These are phyloP conservation scores for Coelopa pilipes DNA, from an alignment of 2,888 invertebrate genomes.

Conservation along the genomic window DNA sequence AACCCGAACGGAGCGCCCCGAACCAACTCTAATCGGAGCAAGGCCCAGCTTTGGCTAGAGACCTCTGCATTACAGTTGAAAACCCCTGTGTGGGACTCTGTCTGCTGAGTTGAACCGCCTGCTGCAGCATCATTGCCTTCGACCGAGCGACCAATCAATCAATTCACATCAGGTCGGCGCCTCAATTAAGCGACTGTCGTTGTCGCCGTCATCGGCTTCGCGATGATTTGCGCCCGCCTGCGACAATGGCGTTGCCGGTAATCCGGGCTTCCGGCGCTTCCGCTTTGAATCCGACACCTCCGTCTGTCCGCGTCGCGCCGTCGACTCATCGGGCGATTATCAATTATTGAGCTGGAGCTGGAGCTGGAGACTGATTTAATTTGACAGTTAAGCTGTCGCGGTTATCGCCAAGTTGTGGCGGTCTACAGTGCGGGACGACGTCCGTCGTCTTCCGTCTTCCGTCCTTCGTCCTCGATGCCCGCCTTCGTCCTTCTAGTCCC, in stretches of 20 bases:
- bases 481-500: background rate
- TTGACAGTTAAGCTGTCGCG: slow-evolving; percentile 34
- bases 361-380: slow-evolving; percentile 36
- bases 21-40: background rate
- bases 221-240: too few relatives aligned
- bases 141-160: slow-evolving; percentile 19
- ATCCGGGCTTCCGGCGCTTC: too few relatives aligned
- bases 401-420: slow-evolving; percentile 33
- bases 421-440: slow-evolving; percentile 14
- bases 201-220: slow-evolving; percentile 1
- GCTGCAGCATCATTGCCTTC: too few relatives aligned
- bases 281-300: too few relatives aligned
- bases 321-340: slow-evolving; percentile 23
- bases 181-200: slow-evolving; percentile 43
- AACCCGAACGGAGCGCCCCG: background rate
- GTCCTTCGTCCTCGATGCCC: background rate
- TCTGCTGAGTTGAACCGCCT: too few relatives aligned
- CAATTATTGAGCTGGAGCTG: slow-evolving; percentile 28
- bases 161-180: slow-evolving; percentile 41
- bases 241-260: too few relatives aligned
- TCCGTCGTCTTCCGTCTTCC: background rate
- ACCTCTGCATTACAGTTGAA: too few relatives aligned
- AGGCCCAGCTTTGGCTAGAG: too few relatives aligned
- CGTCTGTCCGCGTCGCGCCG: background rate
- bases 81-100: too few relatives aligned